These are phyloP conservation scores for Calameuta pallipes DNA, from an alignment of 2,888 invertebrate genomes.

Conservation along the genomic window DNA sequence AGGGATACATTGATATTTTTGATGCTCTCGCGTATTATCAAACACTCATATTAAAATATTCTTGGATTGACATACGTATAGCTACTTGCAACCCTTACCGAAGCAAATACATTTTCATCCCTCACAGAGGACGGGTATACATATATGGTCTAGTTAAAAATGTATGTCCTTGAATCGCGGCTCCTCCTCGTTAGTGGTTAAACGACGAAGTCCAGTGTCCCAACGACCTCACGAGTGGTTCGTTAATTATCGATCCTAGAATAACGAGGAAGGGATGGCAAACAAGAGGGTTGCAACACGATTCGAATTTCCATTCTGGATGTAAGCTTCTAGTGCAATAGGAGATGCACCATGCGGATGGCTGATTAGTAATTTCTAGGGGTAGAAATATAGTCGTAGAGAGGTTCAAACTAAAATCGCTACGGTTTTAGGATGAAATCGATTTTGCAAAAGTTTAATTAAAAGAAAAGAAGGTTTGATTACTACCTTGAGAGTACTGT, in stretches of 20 bases:
- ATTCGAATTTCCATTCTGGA: not conserved
- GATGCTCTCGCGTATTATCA: not conserved
- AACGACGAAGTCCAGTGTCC: not conserved
- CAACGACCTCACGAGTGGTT: not conserved
- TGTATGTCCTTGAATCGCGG: not conserved
- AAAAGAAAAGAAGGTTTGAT: constrained; percentile 12
- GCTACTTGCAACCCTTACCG: too few species aligned
- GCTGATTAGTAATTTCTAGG: not conserved
- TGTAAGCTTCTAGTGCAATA: not conserved
- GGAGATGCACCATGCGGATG: not conserved
- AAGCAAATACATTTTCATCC: not conserved
- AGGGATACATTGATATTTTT: too few species aligned
- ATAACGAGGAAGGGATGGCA: not conserved
- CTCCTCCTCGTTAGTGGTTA: not conserved
- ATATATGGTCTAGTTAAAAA: not conserved
- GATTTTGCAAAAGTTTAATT: constrained; percentile 21
- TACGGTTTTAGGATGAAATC: not conserved
- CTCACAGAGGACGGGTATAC: not conserved
- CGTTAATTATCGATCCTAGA: not conserved
- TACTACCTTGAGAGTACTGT: not conserved
- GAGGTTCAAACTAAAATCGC: not conserved
- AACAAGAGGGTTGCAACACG: not conserved
- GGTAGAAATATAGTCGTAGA: not conserved
- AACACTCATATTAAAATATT: not conserved
- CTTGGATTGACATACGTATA: not conserved